phyloP scores from a whole-genome alignment of 2,797 vertebrate species.

The Cossypha caffra region DNA sequence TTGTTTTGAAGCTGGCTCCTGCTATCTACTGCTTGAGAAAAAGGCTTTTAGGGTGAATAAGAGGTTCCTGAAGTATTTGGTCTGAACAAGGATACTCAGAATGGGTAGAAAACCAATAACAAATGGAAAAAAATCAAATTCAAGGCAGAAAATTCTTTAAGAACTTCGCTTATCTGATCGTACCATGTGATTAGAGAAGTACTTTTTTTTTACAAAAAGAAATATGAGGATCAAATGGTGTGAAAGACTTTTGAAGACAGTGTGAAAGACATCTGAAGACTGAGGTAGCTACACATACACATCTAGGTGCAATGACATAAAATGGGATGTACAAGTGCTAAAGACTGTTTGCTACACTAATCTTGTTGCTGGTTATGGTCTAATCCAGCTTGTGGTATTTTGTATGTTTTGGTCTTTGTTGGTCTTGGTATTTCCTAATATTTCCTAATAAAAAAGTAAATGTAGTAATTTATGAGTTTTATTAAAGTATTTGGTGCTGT shows the following conservation, averaged over 20 bases:
- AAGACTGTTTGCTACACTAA: not conserved
- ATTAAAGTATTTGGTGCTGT: not conserved
- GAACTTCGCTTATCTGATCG: not conserved
- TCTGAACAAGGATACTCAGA: not conserved
- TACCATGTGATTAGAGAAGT: not conserved
- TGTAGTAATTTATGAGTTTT: not conserved
- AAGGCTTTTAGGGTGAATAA: not conserved
- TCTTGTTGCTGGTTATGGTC: not conserved
- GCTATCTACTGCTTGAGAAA: not conserved
- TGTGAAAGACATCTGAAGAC: not conserved
- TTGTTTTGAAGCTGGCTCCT: not conserved
- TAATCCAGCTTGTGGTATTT: not conserved
- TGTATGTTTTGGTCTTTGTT: not conserved
- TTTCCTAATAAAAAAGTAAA: not conserved
- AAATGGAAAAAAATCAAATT: not conserved
- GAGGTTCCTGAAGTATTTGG: not conserved
- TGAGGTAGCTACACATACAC: not conserved
- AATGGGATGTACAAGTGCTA: not conserved
- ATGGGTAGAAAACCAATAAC: not conserved
- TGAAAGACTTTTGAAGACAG: not conserved
- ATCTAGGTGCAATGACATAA: not conserved
- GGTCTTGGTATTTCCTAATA: not conserved
- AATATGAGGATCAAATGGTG: not conserved
- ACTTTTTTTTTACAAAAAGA: not conserved
- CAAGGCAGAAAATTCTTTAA: not conserved